Evolutionary conservation across 2,797 vertebrate species (phyloP), one percentile per base, ranked within the genome.

Genomic region (Myripristis murdjan): DNA sequence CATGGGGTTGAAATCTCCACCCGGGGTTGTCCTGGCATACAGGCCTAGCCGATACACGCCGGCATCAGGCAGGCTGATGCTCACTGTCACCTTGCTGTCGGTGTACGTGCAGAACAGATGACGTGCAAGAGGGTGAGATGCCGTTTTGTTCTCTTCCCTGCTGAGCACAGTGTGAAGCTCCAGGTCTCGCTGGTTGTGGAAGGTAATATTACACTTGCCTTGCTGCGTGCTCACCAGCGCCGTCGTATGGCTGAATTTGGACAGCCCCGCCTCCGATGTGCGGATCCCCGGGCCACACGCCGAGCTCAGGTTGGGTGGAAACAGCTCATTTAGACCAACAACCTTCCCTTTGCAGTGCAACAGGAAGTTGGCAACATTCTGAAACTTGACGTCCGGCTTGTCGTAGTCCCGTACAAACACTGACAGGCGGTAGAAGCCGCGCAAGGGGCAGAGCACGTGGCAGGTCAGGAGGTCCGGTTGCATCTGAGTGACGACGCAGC

Each of bases 131-230:
- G 95, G 89, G 56, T 86, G 65, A 22, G 68, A 79, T 1, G 64
- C 39, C 0, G 52, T 10, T 46, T 15, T 44, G 26, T 8, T 39
- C 55, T 82, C 83, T 5, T 92, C 92, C 39, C 87, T 79, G 43
- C 82, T 87, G 47, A 93, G 84, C 26, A 88, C 80, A 0, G 92
- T 48, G 1, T 92, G 91, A 37, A 95, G 88, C 66, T 95, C 86
- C 0, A 92, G 1, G 0, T 77, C 89, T 0, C 39, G 33, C 5
- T 91, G 79, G 0, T 87, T 75, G 48, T 93, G 90, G 73, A 95
- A 96, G 70, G 95, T 96, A 81, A 97, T 92, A 81, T 95, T 96
- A 62, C 95, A 95, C 64, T 92, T 94, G 1, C 96, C 96, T 26
- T 95, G 90, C 47, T 91, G 90, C 20, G 91, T 94, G 24, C 81